Percentiles rank a stretch among this genome's conserved stretches.
Evolutionary conservation across 2,113 vertebrate species (phyloP).

Genomic region (Danionella cerebrum): DNA sequence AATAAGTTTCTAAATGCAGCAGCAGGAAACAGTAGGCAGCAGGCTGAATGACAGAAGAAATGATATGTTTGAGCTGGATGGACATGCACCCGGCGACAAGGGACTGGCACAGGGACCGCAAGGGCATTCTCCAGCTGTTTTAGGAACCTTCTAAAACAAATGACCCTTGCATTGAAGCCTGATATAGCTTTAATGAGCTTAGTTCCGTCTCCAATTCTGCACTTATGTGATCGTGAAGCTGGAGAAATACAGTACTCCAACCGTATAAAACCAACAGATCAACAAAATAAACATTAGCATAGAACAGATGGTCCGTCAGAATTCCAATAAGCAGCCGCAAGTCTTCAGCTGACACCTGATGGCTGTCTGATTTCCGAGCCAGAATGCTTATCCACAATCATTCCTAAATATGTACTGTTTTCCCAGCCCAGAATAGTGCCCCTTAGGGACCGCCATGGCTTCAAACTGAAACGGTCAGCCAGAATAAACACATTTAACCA

Average conservation of each 20-base stretch:
- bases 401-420: conserved; percentile 15
- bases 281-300: conserved; percentile 20
- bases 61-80: conserved; percentile 34
- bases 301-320: conserved; percentile 11
- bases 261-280: neutral
- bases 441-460: conserved; percentile 17
- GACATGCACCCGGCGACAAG: conserved; percentile 35
- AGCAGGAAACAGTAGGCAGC: conserved; percentile 36
- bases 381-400: conserved; percentile 29
- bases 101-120: conserved; percentile 29
- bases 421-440: conserved; percentile 26
- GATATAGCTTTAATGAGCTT: conserved; percentile 25
- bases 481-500: conserved; percentile 29
- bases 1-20: conserved; percentile 39
- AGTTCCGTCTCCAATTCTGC: conserved; percentile 6
- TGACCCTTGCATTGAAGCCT: conserved; percentile 27
- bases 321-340: conserved; percentile 24
- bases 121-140: conserved; percentile 24
- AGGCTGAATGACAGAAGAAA: conserved; percentile 33
- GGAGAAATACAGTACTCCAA: neutral
- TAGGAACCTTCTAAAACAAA: conserved; percentile 26
- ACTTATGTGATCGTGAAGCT: conserved; percentile 23
- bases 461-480: conserved; percentile 18
- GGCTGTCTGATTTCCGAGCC: conserved; percentile 14
- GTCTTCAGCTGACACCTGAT: conserved; percentile 29